These are phyloP conservation scores for Drosophila kanapiae DNA, from an alignment of 1,140 invertebrate species.

Conservation along the genomic window DNA sequence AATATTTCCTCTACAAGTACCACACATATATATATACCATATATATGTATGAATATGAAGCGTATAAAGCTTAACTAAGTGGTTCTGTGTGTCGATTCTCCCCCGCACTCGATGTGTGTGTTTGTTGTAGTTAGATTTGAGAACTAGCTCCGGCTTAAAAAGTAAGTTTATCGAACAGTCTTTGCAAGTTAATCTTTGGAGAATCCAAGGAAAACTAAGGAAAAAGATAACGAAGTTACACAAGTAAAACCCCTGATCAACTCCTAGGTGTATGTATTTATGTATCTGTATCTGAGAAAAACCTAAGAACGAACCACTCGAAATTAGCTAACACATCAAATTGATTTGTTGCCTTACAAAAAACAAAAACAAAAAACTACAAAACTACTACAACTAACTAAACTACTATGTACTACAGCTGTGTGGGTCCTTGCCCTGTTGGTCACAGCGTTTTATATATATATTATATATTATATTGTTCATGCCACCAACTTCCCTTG, in stretches of 20 bases:
- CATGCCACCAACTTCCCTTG: constrained; percentile 69
- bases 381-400: constrained; percentile 34
- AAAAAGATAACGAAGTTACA: neutral
- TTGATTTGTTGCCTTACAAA: constrained; percentile 60
- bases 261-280: constrained; percentile 29
- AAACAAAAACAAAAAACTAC: constrained; percentile 3
- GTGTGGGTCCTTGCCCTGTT: constrained; percentile 12
- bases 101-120: constrained; percentile 28
- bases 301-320: constrained; percentile 38
- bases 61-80: constrained; percentile 22
- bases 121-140: constrained; percentile 50
- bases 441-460: constrained; percentile 35
- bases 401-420: constrained; percentile 19
- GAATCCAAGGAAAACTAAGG: neutral
- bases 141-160: constrained; percentile 32
- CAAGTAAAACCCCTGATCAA: constrained; percentile 8
- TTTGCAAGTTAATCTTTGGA: neutral
- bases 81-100: constrained; percentile 24
- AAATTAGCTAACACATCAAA: constrained; percentile 59
- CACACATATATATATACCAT: constrained; percentile 15
- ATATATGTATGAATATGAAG: constrained; percentile 17
- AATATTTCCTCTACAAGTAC: constrained; percentile 28
- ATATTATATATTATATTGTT: constrained; percentile 33
- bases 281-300: constrained; percentile 17
- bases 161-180: constrained; percentile 31